phyloP scores from a whole-genome alignment of 1,140 invertebrate genomes.

The Camponotus floridanus region DNA sequence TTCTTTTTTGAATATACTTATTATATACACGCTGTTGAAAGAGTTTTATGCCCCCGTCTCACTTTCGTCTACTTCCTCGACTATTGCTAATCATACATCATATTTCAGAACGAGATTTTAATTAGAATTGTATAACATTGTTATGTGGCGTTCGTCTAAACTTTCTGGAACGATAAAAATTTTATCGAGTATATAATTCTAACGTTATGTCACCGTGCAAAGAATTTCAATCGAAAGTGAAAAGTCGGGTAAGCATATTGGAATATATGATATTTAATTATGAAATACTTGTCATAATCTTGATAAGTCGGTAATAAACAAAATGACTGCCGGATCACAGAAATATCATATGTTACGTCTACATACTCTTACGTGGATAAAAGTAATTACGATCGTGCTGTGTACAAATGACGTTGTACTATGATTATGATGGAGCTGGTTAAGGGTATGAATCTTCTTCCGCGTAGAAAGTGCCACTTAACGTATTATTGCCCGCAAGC shows the following conservation, averaged over 20 bases:
- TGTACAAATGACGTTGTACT: conserved; percentile 1
- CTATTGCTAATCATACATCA: neutral
- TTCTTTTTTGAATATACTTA: neutral
- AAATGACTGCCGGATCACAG: neutral
- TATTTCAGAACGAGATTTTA: neutral
- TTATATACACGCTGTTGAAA: neutral
- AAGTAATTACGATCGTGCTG: conserved; percentile 29
- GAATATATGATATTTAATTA: neutral
- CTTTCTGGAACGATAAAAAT: neutral
- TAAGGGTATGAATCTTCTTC: conserved; percentile 69
- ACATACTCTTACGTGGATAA: neutral
- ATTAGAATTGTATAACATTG: conserved; percentile 31
- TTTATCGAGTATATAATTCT: conserved; percentile 5
- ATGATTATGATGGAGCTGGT: conserved; percentile 26
- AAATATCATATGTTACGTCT: neutral
- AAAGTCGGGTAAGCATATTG: neutral
- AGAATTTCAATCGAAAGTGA: neutral
- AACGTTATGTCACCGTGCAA: conserved; percentile 6
- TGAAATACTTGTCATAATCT: neutral
- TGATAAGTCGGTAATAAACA: neutral
- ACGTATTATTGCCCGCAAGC: conserved; percentile 43
- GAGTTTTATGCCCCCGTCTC: neutral
- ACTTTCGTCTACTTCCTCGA: neutral
- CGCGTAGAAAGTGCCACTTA: conserved; percentile 79
- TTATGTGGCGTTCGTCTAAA: neutral